A percentile compares a stretch with the other conserved stretches of the same genome.
These are phyloP conservation scores for Dipodomys stephensi DNA, from an alignment of 2,113 vertebrate genomes.

Conservation along the genomic window DNA sequence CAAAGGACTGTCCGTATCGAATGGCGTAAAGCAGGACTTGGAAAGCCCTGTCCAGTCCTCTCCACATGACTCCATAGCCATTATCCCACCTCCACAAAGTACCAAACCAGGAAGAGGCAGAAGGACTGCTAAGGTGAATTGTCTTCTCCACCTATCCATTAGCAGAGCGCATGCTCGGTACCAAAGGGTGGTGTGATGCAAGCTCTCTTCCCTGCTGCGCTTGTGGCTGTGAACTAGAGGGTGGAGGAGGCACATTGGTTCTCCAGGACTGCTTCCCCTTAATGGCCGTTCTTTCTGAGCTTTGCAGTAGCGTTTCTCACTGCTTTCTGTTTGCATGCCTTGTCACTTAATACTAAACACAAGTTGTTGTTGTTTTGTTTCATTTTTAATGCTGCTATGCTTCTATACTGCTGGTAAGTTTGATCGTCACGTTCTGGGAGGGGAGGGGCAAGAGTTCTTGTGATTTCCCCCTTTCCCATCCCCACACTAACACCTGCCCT, in stretches of 20 bases:
- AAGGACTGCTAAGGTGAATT: constrained; percentile 95
- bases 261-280: constrained; percentile 52
- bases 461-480: background rate
- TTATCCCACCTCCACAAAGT: constrained; percentile 96
- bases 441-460: constrained; percentile 61
- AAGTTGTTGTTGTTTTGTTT: constrained; percentile 63
- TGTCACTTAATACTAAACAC: constrained; percentile 81
- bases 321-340: constrained; percentile 69
- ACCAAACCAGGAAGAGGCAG: constrained; percentile 94
- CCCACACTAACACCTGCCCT: constrained; percentile 42
- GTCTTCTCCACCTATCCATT: constrained; percentile 79
- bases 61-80: constrained; percentile 90
- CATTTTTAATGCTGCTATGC: constrained; percentile 87
- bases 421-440: constrained; percentile 60
- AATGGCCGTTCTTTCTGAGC: constrained; percentile 9
- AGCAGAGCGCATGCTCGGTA: constrained; percentile 81
- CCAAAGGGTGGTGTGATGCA: constrained; percentile 78
- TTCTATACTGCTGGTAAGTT: constrained; percentile 88
- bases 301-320: constrained; percentile 27
- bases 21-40: constrained; percentile 87
- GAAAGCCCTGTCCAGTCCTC: constrained; percentile 83
- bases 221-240: constrained; percentile 68
- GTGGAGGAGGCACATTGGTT: constrained; percentile 30
- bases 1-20: constrained; percentile 84
- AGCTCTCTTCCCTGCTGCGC: constrained; percentile 69